Base-by-base conservation (phyloP, 2,888 invertebrate genomes). In the Pollenia labialis region DNA sequence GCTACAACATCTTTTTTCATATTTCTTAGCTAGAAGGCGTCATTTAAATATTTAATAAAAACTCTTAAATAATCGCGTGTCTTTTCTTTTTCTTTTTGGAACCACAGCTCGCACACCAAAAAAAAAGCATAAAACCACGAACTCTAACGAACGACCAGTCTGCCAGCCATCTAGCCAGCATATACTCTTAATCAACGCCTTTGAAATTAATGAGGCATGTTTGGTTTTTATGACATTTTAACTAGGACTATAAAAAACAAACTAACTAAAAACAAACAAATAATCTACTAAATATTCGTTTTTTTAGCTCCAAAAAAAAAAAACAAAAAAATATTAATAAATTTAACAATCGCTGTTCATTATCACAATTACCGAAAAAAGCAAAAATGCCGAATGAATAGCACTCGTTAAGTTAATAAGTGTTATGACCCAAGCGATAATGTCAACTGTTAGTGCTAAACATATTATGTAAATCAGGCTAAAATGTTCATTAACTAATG, bases 221-320 rank as follows among this genome's bases (percentile, higher is more conserved):
- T 93, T 91, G 92, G 90, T 90, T 93, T 92, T 93, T 93, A 93
- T 93, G 91, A 92, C 93, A 91, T 92, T 93, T 93, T 92, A 93
- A 93, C 93, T 92, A 91, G 92, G 91, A 90, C 81, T 56, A 87
- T 91, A 92, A 92, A 90, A 90, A 46, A 23, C 3, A 77, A 79
- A 60, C 76, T 68, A 84, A 81, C 64, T 48, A 52, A 69, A 74
- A 86, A 81, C 60, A 75, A 79, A 64, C 81, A 56, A 54, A 77
- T 75, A 72, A 68, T 74, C 83, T 52, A 71, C 54, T 62, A 69
- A 80, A 42, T 46, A 74, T 58, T 71, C 50, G 56, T 69, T 60
- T 48, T 79, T 72, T 77, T 52, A 52, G 62, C 69, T 74, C 48
- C 58, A 68, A 74, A 60, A 48, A 66, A 66, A 68, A 74, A 60